These are phyloP conservation scores for Triplophysa dalaica DNA, from an alignment of 2,113 vertebrate genomes.

Conservation along the genomic window DNA sequence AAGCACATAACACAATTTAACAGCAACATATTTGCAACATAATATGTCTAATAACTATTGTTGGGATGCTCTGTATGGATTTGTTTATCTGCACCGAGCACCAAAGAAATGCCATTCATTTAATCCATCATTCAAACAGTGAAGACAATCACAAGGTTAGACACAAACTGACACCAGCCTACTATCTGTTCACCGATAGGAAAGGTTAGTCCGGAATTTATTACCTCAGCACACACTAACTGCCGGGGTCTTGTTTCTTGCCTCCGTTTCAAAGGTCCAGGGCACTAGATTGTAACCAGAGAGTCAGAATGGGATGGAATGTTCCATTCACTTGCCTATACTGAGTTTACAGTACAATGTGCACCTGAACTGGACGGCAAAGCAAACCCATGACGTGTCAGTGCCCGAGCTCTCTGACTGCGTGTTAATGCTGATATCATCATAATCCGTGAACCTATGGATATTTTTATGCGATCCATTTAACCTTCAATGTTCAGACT, in stretches of 20 bases:
- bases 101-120: neutral
- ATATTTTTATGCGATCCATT: neutral
- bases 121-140: neutral
- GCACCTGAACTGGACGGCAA: neutral
- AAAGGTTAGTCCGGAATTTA: slow-evolving; percentile 42
- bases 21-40: slow-evolving; percentile 18
- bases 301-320: slow-evolving; percentile 48
- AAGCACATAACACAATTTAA: neutral
- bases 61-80: neutral
- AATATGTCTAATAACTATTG: slow-evolving; percentile 27
- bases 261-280: slow-evolving; percentile 43
- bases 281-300: slow-evolving; percentile 56
- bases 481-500: neutral
- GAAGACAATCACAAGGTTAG: slow-evolving; percentile 9
- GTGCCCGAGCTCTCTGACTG: neutral
- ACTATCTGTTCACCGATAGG: slow-evolving; percentile 18
- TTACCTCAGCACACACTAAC: slow-evolving; percentile 47
- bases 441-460: slow-evolving; percentile 6
- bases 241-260: slow-evolving; percentile 50
- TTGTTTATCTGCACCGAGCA: slow-evolving; percentile 17
- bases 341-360: slow-evolving; percentile 8
- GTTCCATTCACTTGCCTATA: slow-evolving; percentile 43
- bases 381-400: neutral
- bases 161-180: slow-evolving; percentile 20
- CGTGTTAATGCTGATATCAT: slow-evolving; percentile 20